phyloP scores from a whole-genome alignment of 2,888 invertebrate genomes.

The Aporophyla nigra region DNA sequence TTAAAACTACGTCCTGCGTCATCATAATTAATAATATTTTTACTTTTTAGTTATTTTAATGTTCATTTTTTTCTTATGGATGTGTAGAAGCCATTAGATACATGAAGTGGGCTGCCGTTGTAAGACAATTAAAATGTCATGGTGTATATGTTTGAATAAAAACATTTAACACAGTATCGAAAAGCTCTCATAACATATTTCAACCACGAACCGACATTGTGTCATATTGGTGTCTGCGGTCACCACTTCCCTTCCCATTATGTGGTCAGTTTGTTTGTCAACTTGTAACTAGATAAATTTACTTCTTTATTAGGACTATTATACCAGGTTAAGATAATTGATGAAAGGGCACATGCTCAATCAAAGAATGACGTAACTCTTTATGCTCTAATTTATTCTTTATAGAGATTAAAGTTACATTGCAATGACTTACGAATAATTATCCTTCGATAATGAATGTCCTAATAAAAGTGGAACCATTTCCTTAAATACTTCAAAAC shows the following conservation, averaged over 20 bases:
- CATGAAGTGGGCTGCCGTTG: too few relatives aligned
- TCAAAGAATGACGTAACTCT: not conserved
- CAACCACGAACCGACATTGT: constrained; percentile 8
- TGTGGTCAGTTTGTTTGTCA: not conserved
- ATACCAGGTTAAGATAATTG: not conserved
- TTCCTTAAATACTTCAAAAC: too few relatives aligned
- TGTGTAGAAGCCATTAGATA: too few relatives aligned
- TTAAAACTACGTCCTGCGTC: too few relatives aligned
- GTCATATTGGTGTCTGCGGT: constrained; percentile 6
- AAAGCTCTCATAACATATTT: not conserved
- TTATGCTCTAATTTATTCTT: not conserved
- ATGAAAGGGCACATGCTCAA: too few relatives aligned
- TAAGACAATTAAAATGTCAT: too few relatives aligned
- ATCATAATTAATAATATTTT: too few relatives aligned
- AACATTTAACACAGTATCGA: not conserved
- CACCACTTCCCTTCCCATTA: not conserved
- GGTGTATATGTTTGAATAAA: not conserved
- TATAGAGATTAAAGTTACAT: not conserved
- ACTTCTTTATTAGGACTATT: not conserved
- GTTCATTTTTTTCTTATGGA: too few relatives aligned
- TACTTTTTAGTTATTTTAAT: too few relatives aligned
- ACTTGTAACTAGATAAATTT: not conserved
- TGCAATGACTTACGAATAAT: not conserved
- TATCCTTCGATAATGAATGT: not conserved
- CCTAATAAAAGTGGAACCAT: too few relatives aligned